Conservation (phyloP, 2,797 vertebrate species). For the Antrozous pallidus region DNA sequence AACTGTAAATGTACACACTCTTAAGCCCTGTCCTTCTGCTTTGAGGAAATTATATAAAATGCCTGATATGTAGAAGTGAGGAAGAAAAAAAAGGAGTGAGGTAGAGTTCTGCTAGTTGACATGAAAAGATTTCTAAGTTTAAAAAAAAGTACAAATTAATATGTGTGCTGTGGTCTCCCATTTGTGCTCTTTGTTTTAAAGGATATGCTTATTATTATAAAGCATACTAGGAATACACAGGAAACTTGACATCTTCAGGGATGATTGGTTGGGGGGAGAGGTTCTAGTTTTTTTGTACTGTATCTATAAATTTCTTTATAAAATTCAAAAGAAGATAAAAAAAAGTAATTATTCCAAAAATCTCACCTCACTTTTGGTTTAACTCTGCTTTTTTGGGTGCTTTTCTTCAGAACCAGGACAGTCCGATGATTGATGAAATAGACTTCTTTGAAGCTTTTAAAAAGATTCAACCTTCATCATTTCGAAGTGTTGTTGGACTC, state of each 20-base stretch:
- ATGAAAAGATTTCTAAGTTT: neutral
- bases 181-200: slow-evolving; percentile 35
- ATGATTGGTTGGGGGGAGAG: neutral
- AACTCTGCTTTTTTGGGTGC: slow-evolving; percentile 1
- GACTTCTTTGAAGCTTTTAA: slow-evolving; percentile 91
- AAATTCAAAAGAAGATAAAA: neutral
- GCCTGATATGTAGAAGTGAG: neutral
- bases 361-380: slow-evolving; percentile 1
- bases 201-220: neutral
- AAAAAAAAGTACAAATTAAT: neutral
- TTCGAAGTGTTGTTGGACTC: slow-evolving; percentile 88
- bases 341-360: neutral
- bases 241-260: neutral
- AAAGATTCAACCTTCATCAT: slow-evolving; percentile 89
- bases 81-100: neutral
- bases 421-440: slow-evolving; percentile 78
- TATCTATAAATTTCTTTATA: neutral
- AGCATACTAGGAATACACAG: neutral
- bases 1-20: neutral
- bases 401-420: slow-evolving; percentile 80
- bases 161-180: neutral
- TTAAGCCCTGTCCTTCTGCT: neutral
- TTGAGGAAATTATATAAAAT: neutral
- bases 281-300: neutral
- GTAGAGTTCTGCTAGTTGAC: neutral